Percentiles rank a stretch among this genome's conserved stretches.
Evolutionary conservation across 1,140 invertebrate genomes (phyloP).

Genomic region (Zophobas morio): DNA sequence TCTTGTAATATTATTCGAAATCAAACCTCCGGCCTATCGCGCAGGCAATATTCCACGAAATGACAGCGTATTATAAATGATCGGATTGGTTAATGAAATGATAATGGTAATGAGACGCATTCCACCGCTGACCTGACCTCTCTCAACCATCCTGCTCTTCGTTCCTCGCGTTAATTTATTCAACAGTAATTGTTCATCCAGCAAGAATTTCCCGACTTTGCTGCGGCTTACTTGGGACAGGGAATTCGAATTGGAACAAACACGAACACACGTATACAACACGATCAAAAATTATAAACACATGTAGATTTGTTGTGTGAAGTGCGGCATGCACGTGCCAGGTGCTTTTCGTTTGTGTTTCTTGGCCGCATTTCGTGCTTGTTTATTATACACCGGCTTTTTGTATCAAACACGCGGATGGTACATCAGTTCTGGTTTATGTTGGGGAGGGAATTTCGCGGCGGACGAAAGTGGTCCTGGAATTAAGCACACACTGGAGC

Average conservation of each 20-base stretch:
- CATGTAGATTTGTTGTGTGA: neutral
- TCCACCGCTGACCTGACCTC: slow-evolving; percentile 57
- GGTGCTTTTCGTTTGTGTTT: slow-evolving; percentile 10
- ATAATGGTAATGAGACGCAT: slow-evolving; percentile 63
- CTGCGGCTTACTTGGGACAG: neutral
- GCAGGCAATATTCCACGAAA: slow-evolving; percentile 19
- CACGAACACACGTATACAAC: neutral
- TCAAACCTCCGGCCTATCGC: neutral
- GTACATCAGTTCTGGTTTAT: neutral
- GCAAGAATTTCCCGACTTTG: neutral
- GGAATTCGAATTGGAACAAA: neutral
- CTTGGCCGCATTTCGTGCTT: slow-evolving; percentile 10
- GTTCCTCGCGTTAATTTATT: slow-evolving; percentile 53
- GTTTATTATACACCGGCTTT: slow-evolving; percentile 1
- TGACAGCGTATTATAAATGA: slow-evolving; percentile 63
- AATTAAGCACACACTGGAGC: too few species aligned
- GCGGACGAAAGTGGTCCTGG: too few species aligned
- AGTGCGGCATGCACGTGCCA: slow-evolving; percentile 5
- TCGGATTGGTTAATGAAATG: slow-evolving; percentile 62
- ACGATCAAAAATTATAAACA: slow-evolving; percentile 1
- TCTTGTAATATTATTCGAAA: slow-evolving; percentile 20
- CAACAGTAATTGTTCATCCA: slow-evolving; percentile 13
- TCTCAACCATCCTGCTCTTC: slow-evolving; percentile 48
- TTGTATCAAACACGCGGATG: neutral
- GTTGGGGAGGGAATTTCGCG: neutral